Base-by-base conservation (phyloP, 2,113 vertebrate genomes). In the Oplegnathus fasciatus region DNA sequence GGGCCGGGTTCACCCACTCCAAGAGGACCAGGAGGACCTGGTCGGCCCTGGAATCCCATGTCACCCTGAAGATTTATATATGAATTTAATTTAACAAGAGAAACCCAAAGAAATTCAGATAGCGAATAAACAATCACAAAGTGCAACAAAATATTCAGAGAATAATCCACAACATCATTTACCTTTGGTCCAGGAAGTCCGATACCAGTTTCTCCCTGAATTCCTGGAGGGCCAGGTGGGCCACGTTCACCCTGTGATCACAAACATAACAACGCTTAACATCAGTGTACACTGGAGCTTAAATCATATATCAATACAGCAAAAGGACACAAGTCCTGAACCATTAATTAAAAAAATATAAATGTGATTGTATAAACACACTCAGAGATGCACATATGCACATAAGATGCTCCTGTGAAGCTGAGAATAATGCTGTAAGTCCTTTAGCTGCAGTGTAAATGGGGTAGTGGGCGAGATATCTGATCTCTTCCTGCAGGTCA, bases 141-240 rank as follows among this genome's bases (percentile, higher is more conserved):
- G 1, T n/a, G 52, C 3, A 26, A 37, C 6, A 68, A 34, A 40
- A 9, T 34, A 6, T 57, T 26, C 5, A 61, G 24, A 86, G 32
- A 4, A 48, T 22, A 15, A 55, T 76, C 2, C 1, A 60, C 14
- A 60, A 50, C 3, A 75, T 6, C 0, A 83, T 83, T 82, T 94
- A 97, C 97, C 94, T 98, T 98, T 89, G 96, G 91, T 62, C 97
- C 97, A 79, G 96, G 94, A 72, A 96, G 91, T 91, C 97, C 97
- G 84, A 97, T 91, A 75, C 97, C 97, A 85, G 93, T 96, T 88
- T 98, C 97, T 67, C 97, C 97, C 90, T 96, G 96, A 83, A 97
- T 94, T 70, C 97, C 97, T 64, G 96, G 90, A 42, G 94, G 95
- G 3, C 97, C 97, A 50, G 85, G 10, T 72, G 92, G 79, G 50